Base-by-base conservation (phyloP, 2,888 invertebrate genomes). In the Heteromyza rotundicornis region DNA sequence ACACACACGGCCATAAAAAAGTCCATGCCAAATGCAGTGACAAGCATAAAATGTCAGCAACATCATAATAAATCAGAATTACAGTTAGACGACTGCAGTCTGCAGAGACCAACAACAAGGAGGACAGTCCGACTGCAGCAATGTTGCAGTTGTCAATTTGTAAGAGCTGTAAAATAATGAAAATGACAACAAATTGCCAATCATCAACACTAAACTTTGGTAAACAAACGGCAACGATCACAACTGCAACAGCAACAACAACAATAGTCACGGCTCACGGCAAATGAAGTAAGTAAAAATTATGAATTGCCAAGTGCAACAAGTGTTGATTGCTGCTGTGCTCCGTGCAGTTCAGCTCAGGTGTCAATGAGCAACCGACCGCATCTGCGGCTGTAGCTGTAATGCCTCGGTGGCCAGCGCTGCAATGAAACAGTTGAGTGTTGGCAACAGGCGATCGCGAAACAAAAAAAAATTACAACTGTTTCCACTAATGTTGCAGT, bases 41-140 rank as follows among this genome's bases (percentile, higher is more conserved):
- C 54, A 54, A 20, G 36, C 35, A 35, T 36, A 22, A 35, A 54
- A 32, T 36, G 36, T 36, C 36, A 54, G 36, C 54, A 54, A 36
- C 54, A 54, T 54, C 54, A 54, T 35, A 35, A 32, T 54, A 54
- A 54, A 54, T 54, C 54, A 54, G 36, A 54, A 54, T 54, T 54
- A 54, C 54, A 35, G 54, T 54, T 54, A 54, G 20, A 35, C 14
- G 36, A 22, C 20, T 10, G 27, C 3, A 20, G 7, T 12, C 32
- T 32, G 32, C 32, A 8, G 32, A n/a, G n/a, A n/a, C n/a, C n/a
- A 27, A 27, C 27, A 10, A 10, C 27, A 10, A 27, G 7, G 27
- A 27, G 27, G 10, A 40, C 14, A 10, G 32, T 12, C 12, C 7
- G 32, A 32, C 7, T 3, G 47, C 47, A 3, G 47, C 19, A 20